These are phyloP conservation scores for Henricia sp. DNA, from an alignment of 53 echinoderm and acorn worm species.

Conservation along the genomic window DNA sequence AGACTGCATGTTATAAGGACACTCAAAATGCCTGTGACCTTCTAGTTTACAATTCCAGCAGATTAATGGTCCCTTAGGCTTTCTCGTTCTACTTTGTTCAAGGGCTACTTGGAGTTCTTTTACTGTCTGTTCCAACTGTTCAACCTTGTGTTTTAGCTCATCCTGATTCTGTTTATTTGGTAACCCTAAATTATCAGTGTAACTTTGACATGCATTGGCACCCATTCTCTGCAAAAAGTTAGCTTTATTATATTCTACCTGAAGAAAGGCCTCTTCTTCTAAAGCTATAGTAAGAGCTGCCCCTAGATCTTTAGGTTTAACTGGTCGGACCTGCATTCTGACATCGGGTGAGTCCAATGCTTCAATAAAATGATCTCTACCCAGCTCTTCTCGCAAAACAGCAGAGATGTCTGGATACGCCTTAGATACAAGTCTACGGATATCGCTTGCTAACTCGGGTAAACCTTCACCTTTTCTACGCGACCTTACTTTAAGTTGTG, in stretches of 20 bases:
- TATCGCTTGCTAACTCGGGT: conserved; percentile 22
- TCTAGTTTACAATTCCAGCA: conserved; percentile 25
- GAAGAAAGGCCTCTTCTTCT: conserved; percentile 30
- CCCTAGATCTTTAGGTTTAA: conserved; percentile 7
- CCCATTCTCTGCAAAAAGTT: conserved; percentile 12
- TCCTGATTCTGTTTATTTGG: neutral
- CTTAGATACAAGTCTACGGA: conserved; percentile 29
- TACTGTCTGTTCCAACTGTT: conserved; percentile 2
- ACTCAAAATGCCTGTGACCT: conserved; percentile 21
- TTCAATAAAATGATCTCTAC: conserved; percentile 41
- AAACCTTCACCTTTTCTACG: conserved; percentile 21
- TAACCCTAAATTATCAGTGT: neutral
- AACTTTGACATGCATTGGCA: conserved; percentile 6
- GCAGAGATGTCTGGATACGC: conserved; percentile 29
- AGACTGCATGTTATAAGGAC: too few species aligned
- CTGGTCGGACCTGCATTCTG: conserved; percentile 28
- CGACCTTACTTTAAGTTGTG: neutral
- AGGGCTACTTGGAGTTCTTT: conserved; percentile 9
- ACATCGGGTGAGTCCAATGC: conserved; percentile 32
- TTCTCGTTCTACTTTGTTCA: neutral
- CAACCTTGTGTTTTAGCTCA: neutral
- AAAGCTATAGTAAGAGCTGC: conserved; percentile 33
- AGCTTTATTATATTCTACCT: conserved; percentile 24
- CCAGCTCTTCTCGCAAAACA: conserved; percentile 34
- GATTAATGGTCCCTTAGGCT: conserved; percentile 6